Evolutionary conservation across 2,797 vertebrate genomes (phyloP).

Genomic region (Octomys mimax): DNA sequence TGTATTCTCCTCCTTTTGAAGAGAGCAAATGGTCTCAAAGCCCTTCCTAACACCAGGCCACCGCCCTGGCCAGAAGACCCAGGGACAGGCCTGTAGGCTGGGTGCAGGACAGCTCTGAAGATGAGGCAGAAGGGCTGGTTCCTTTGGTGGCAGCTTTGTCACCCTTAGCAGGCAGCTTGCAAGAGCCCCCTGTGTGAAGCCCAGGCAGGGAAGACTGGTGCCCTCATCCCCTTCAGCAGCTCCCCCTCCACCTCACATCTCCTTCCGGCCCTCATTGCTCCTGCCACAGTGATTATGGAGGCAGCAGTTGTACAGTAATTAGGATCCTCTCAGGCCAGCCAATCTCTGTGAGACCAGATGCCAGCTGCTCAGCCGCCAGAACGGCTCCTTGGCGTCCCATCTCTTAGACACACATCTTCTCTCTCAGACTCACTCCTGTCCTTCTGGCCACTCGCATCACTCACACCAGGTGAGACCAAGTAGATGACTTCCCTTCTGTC

Average conservation of each 20-base stretch:
- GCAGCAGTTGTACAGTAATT: slow-evolving; percentile 87
- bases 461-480: slow-evolving; percentile 16
- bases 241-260: slow-evolving; percentile 77
- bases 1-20: background rate
- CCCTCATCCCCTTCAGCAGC: slow-evolving; percentile 73
- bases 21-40: background rate
- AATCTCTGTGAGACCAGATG: slow-evolving; percentile 81
- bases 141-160: slow-evolving; percentile 85
- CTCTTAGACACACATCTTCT: slow-evolving; percentile 65
- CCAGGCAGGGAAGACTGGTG: slow-evolving; percentile 64
- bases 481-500: slow-evolving; percentile 53
- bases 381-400: slow-evolving; percentile 84
- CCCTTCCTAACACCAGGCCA: background rate
- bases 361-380: slow-evolving; percentile 87
- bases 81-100: background rate
- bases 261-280: slow-evolving; percentile 82
- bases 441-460: background rate
- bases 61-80: background rate
- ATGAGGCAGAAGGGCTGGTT: slow-evolving; percentile 62
- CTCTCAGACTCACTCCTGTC: slow-evolving; percentile 64
- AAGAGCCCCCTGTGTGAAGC: slow-evolving; percentile 33
- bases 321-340: slow-evolving; percentile 88
- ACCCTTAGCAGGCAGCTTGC: slow-evolving; percentile 69
- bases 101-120: background rate
- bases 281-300: slow-evolving; percentile 85